A percentile compares a stretch with the other conserved stretches of the same genome.
Evolutionary conservation across 2,113 vertebrate species (phyloP).

Genomic region (Osmerus mordax): DNA sequence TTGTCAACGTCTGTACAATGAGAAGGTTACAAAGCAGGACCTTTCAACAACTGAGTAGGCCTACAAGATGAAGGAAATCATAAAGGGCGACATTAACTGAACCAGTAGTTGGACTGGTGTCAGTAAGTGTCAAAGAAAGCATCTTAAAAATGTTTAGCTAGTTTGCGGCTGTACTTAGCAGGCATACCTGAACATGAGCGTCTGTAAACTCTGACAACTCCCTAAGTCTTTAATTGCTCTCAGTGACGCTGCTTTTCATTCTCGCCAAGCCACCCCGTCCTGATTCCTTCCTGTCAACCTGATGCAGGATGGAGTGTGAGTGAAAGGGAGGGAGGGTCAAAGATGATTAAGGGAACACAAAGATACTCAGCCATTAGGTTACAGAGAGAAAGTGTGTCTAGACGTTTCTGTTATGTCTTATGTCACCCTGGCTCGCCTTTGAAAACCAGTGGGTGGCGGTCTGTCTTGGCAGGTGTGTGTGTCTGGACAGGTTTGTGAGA

Average conservation of each 20-base stretch:
- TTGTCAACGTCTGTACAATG: too few relatives aligned
- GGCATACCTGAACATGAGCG: too few relatives aligned
- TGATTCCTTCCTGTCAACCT: slow-evolving; percentile 67
- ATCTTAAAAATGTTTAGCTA: too few relatives aligned
- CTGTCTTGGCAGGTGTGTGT: slow-evolving; percentile 71
- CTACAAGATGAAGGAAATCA: too few relatives aligned
- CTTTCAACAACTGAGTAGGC: too few relatives aligned
- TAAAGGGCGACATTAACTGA: too few relatives aligned
- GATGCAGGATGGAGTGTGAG: slow-evolving; percentile 57
- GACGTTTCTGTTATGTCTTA: slow-evolving; percentile 74
- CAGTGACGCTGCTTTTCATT: background rate
- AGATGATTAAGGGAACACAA: slow-evolving; percentile 61
- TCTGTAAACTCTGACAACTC: background rate
- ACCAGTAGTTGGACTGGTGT: too few relatives aligned
- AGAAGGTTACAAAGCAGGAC: too few relatives aligned
- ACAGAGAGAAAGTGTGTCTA: slow-evolving; percentile 75
- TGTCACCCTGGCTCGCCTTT: slow-evolving; percentile 65
- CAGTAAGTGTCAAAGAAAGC: too few relatives aligned
- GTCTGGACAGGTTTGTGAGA: slow-evolving; percentile 69
- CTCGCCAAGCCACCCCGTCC: background rate
- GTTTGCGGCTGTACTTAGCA: too few relatives aligned
- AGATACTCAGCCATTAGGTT: slow-evolving; percentile 74
- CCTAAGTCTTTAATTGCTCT: slow-evolving; percentile 1
- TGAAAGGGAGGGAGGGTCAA: slow-evolving; percentile 58
- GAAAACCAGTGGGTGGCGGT: slow-evolving; percentile 80